phyloP scores from a whole-genome alignment of 2,888 invertebrate species.

The Tetramorium bicarinatum region DNA sequence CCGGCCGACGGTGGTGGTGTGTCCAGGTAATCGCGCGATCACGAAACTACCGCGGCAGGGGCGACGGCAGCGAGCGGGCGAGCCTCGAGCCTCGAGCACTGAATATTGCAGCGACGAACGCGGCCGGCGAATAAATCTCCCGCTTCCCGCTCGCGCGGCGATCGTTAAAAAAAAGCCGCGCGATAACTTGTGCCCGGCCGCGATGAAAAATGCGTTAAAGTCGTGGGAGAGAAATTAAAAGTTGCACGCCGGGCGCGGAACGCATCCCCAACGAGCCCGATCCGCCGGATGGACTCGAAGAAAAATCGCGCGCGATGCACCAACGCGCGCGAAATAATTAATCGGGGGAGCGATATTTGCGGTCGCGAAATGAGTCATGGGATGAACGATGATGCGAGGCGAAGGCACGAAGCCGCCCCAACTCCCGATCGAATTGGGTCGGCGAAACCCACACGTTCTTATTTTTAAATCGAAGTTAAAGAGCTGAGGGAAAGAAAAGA shows the following conservation, averaged over 20 bases:
- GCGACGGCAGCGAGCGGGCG: conserved; percentile 74
- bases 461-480: conserved; percentile 5
- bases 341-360: conserved; percentile 20
- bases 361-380: background rate
- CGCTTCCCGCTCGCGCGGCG: conserved; percentile 36
- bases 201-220: conserved; percentile 50
- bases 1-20: conserved; percentile 44
- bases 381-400: conserved; percentile 5
- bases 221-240: conserved; percentile 40
- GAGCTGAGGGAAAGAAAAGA: background rate
- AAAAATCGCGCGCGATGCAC: background rate
- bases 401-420: background rate
- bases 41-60: conserved; percentile 37
- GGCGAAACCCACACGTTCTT: conserved; percentile 5
- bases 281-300: conserved; percentile 1
- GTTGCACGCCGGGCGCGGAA: background rate
- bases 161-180: conserved; percentile 42
- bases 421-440: conserved; percentile 22
- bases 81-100: conserved; percentile 61
- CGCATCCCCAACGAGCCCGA: conserved; percentile 38
- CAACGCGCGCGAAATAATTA: conserved; percentile 42
- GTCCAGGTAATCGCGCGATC: conserved; percentile 51
- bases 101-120: conserved; percentile 84
- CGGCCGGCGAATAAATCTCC: conserved; percentile 72
- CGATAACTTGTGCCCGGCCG: conserved; percentile 39